phyloP scores from a whole-genome alignment of 2,797 vertebrate genomes.

The Syndactyla subalaris region DNA sequence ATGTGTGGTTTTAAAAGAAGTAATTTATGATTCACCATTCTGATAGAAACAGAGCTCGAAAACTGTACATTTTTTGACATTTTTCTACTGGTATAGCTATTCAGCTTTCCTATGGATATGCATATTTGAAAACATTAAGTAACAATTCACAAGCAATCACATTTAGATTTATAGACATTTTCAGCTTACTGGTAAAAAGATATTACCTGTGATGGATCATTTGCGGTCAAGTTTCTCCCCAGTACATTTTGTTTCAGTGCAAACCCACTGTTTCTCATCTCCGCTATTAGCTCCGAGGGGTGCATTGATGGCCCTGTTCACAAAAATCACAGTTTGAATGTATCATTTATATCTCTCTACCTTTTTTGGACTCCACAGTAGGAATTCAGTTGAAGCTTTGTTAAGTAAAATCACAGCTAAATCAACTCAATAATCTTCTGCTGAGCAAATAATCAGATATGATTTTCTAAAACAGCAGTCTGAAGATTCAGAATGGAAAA shows the following conservation, averaged over 20 bases:
- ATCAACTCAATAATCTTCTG: slow-evolving; percentile 99
- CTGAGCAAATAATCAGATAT: slow-evolving; percentile 99
- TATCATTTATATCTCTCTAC: slow-evolving; percentile 90
- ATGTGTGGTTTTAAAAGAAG: slow-evolving; percentile 61
- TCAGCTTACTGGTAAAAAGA: slow-evolving; percentile 83
- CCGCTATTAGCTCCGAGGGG: slow-evolving; percentile 99
- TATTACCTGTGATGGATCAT: slow-evolving; percentile 98
- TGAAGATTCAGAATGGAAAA: slow-evolving; percentile 93
- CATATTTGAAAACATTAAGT: slow-evolving; percentile 83
- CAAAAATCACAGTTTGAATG: slow-evolving; percentile 96
- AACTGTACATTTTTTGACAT: slow-evolving; percentile 48
- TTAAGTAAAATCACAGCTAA: slow-evolving; percentile 98
- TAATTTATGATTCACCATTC: slow-evolving; percentile 67
- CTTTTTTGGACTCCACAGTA: slow-evolving; percentile 91
- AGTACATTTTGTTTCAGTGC: slow-evolving; percentile 99
- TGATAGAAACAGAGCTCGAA: slow-evolving; percentile 57
- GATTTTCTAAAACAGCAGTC: slow-evolving; percentile 96
- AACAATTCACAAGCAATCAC: slow-evolving; percentile 84
- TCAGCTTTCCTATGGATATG: slow-evolving; percentile 79
- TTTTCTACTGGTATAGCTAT: slow-evolving; percentile 55
- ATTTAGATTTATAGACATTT: slow-evolving; percentile 82
- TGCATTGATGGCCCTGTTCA: slow-evolving; percentile 99
- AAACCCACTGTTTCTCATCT: slow-evolving; percentile 99
- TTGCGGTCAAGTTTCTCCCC: slow-evolving; percentile 94
- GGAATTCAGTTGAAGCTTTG: slow-evolving; percentile 94